These are phyloP conservation scores for Centropus bengalensis DNA, from an alignment of 2,113 vertebrate genomes.

Conservation along the genomic window DNA sequence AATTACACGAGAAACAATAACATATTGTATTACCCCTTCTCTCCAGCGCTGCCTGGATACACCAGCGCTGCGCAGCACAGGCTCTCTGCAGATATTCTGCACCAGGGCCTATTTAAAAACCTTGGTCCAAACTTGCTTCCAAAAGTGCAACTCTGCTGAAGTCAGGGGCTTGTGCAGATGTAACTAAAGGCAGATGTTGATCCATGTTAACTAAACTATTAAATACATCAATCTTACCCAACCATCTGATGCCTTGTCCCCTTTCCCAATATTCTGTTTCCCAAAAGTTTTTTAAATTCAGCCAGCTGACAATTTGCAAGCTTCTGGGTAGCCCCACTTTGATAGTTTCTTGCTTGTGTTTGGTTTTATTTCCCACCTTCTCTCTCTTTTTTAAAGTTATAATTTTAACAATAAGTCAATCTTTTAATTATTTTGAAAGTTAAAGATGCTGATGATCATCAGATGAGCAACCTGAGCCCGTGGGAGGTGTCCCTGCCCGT, in stretches of 20 bases:
- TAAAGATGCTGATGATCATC: not conserved
- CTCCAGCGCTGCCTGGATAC: constrained; percentile 45
- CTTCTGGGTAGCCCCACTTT: constrained; percentile 1
- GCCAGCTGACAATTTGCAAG: constrained; percentile 21
- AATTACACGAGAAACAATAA: constrained; percentile 49
- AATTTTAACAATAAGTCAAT: not conserved
- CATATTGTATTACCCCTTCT: constrained; percentile 40
- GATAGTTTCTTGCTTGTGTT: not conserved
- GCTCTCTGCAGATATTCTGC: constrained; percentile 32
- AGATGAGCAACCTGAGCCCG: too few species aligned
- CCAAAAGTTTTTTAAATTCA: constrained; percentile 44
- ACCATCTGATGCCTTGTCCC: constrained; percentile 17
- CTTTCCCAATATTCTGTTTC: constrained; percentile 25
- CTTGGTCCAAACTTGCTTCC: constrained; percentile 35
- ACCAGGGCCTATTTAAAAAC: constrained; percentile 40
- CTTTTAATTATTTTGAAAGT: constrained; percentile 13
- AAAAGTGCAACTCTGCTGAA: constrained; percentile 37
- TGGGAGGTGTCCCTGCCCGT: too few species aligned
- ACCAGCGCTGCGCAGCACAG: not conserved
- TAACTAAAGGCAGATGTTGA: constrained; percentile 68
- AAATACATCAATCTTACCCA: constrained; percentile 52
- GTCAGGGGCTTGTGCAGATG: constrained; percentile 30
- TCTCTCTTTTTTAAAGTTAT: not conserved
- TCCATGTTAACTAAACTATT: constrained; percentile 60
- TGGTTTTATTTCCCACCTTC: not conserved